Evolutionary conservation across 2,888 invertebrate species (phyloP), one percentile per base, ranked within the genome.

Genomic region (Thelaira solivaga): DNA sequence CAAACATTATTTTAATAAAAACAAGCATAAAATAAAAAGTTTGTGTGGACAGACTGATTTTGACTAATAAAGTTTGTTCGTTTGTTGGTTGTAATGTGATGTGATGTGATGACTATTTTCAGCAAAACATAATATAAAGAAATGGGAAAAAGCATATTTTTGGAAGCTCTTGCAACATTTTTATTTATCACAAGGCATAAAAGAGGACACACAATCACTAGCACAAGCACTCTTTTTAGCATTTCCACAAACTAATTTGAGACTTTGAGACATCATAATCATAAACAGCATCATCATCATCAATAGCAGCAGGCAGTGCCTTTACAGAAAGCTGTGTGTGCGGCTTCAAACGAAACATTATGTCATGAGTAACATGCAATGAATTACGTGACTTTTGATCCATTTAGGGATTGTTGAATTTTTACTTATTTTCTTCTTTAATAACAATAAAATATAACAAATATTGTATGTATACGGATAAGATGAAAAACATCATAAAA

Each of bases 381-480:
- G 62, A 74, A 80, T 74, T 77, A 80, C 80, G 80, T 80, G 80
- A 80, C 80, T 77, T 77, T 74, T 74, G 73, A 73, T 80, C 59
- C 76, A 59, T 72, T 76, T 53, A 22, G n/a, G 53, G 47, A 65
- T 45, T 55, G n/a, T 43, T 22, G 2, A 10, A 31, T 55, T 59
- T 26, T 24, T 26, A 11, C 13, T 31, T 62, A 26, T 47, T 36
- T 39, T 13, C 10, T 34, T 34, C 36, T 49, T 59, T 55, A 55
- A 47, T 55, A 47, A 13, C 16, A 55, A 26, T 7, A 71, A 43
- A 26, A 29, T 51, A 62, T 39, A 18, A 36, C 13, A 64, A 67
- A 34, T 26, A 18, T 45, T 47, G 39, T 72, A 72, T 55, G 45
- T 64, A 72, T 72, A 61, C 61, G 31, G 24, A 16, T 3, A 55